These are phyloP conservation scores for Habroteleia sp. DNA, from an alignment of 2,888 invertebrate species.

Conservation along the genomic window DNA sequence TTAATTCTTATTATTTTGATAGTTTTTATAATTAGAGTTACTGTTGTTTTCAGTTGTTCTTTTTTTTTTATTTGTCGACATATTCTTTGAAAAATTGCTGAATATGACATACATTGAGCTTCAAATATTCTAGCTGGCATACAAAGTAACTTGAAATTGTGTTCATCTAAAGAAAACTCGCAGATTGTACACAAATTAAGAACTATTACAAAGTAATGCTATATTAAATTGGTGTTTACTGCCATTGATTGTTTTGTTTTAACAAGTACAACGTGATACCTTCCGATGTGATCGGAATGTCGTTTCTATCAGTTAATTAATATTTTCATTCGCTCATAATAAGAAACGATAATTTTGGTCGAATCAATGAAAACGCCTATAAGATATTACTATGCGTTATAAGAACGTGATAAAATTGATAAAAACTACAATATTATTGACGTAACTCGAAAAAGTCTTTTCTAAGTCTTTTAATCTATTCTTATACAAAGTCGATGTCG, in stretches of 20 bases:
- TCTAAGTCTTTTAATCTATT: conserved; percentile 17
- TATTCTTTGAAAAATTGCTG: too few species aligned
- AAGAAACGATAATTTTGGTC: conserved; percentile 14
- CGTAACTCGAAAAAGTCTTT: conserved; percentile 53
- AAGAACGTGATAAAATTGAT: conserved; percentile 61
- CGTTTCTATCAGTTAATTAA: conserved; percentile 5
- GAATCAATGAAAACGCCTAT: conserved; percentile 23
- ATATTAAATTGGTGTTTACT: conserved; percentile 41
- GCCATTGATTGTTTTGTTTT: conserved; percentile 40
- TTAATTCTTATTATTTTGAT: too few species aligned
- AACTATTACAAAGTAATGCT: neutral
- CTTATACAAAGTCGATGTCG: conserved; percentile 45
- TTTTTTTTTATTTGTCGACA: too few species aligned
- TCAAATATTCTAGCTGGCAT: too few species aligned
- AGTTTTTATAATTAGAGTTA: too few species aligned
- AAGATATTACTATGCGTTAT: conserved; percentile 50
- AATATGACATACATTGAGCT: too few species aligned
- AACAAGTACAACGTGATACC: conserved; percentile 26
- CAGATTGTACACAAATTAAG: conserved; percentile 17
- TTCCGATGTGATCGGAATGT: conserved; percentile 22
- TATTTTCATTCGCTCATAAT: conserved; percentile 12
- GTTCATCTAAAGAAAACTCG: too few species aligned
- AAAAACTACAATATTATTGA: conserved; percentile 50
- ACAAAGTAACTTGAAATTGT: too few species aligned
- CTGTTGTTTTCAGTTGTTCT: too few species aligned